Conservation (phyloP, 2,888 invertebrate species). For the Cheilosia variabilis region DNA sequence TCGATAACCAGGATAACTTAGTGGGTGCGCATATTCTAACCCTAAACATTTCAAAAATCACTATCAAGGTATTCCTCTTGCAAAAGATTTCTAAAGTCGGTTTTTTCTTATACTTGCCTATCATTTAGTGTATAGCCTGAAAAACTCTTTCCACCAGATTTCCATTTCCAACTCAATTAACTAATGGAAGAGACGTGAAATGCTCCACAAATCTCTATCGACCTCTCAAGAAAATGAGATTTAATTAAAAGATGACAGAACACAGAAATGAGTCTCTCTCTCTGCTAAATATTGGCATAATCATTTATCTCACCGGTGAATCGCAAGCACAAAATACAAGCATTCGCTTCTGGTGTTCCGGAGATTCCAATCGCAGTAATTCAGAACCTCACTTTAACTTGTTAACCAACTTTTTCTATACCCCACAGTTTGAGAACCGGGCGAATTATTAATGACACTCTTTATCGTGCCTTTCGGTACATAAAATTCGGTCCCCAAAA, state of each 20-base stretch:
- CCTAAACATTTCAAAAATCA: too few species aligned
- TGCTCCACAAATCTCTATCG: slow-evolving; percentile 7
- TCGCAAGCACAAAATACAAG: slow-evolving; percentile 21
- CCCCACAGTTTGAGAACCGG: slow-evolving; percentile 33
- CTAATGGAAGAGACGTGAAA: not conserved
- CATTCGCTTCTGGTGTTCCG: slow-evolving; percentile 7
- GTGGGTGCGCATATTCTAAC: too few species aligned
- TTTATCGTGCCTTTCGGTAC: slow-evolving; percentile 83
- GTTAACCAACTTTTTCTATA: slow-evolving; percentile 38
- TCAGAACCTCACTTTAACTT: slow-evolving; percentile 44
- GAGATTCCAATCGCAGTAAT: slow-evolving; percentile 54
- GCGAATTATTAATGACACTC: slow-evolving; percentile 82
- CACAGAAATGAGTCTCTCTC: slow-evolving; percentile 9
- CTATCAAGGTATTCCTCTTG: too few species aligned
- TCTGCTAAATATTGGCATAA: slow-evolving; percentile 33
- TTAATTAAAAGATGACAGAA: slow-evolving; percentile 45
- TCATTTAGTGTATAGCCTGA: too few species aligned
- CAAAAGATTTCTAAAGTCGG: too few species aligned
- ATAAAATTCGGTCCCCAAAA: slow-evolving; percentile 80
- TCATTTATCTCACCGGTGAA: slow-evolving; percentile 34
- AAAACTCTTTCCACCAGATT: too few species aligned
- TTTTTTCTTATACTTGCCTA: too few species aligned
- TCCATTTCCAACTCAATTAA: slow-evolving; percentile 12
- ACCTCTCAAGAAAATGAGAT: slow-evolving; percentile 31
- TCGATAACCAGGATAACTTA: too few species aligned